Base-by-base conservation (phyloP, 2,113 vertebrate genomes). In the Paramisgurnus dabryanus region DNA sequence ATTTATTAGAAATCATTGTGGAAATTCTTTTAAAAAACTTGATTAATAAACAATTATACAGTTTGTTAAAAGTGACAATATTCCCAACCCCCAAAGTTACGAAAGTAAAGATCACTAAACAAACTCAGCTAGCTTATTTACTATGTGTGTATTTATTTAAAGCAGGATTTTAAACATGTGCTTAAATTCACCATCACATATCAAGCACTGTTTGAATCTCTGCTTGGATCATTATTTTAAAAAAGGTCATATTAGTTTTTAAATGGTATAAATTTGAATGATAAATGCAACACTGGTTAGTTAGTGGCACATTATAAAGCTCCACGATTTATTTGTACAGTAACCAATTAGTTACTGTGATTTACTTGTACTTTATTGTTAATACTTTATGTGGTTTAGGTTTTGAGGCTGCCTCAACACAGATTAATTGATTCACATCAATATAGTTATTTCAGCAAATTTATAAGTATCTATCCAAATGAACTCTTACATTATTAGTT, bases 21-120 rank as follows among this genome's bases (percentile, higher is more conserved):
- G 27, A 34, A 34, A 34, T 34, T 34, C 3, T 34, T 34, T 60
- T 73, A 41, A 50, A 7, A 67, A 67, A 78, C 64, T 8, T 70
- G 49, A 39, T 78, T n/a, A 40, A 45, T 75, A 45, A 68, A 74
- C 50, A 78, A 73, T 82, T 82, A 81, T 47, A 63, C 22, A 53
- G 18, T 57, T 10, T 18, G 43, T 67, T 78, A 22, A 9, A 40
- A 76, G 41, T 34, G 4, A 9, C 8, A 27, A 17, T 18, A n/a
- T 61, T 7, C 47, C 43, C 15, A 41, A 43, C 11, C 12, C 6
- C 17, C 34, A 57, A 18, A 58, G 55, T 58, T 53, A 45, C 5
- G 17, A 18, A 58, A 18, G 4, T 12, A 10, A 53, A 53, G 12
- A 53, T 53, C 49, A 53, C 49, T 53, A 12, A 11, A 53, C 11